Percentiles rank a stretch among this genome's conserved stretches.
phyloP scores from a whole-genome alignment of 2,797 vertebrate genomes.

The Pempheris klunzingeri region DNA sequence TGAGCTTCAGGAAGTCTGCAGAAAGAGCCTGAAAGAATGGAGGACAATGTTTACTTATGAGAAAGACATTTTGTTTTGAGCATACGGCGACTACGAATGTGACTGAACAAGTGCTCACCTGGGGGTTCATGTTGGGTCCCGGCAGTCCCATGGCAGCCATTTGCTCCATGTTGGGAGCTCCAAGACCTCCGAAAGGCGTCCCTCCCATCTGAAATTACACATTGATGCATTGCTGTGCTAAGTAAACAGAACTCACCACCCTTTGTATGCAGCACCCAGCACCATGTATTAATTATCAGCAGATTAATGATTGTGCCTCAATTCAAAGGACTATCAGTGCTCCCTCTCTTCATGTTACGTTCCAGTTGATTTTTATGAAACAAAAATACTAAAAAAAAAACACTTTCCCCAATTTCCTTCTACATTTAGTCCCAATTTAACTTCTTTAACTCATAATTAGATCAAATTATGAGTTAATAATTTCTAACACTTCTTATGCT shows the following conservation, averaged over 20 bases:
- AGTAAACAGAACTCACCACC: no score
- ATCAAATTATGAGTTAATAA: no score
- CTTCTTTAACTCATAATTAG: not conserved
- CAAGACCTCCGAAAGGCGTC: slow-evolving; percentile 92
- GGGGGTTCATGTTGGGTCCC: slow-evolving; percentile 94
- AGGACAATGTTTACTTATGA: no score
- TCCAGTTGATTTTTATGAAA: not conserved
- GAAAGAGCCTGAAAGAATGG: slow-evolving; percentile 88
- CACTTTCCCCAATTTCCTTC: not conserved
- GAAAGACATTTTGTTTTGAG: fast-evolving
- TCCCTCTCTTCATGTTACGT: not conserved
- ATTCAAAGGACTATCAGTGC: not conserved
- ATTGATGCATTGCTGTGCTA: not conserved
- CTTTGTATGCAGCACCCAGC: not conserved
- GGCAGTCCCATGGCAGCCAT: slow-evolving; percentile 96
- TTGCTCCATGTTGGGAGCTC: slow-evolving; percentile 94
- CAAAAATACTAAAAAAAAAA: not conserved
- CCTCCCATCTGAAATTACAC: slow-evolving; percentile 90
- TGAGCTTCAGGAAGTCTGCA: slow-evolving; percentile 97
- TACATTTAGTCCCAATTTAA: not conserved
- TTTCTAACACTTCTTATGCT: not conserved
- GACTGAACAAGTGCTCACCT: slow-evolving; percentile 81
- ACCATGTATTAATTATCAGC: not conserved
- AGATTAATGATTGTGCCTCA: not conserved
- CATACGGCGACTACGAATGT: not conserved